phyloP scores from a whole-genome alignment of 1,140 invertebrate species.

The Mamestra configurata region DNA sequence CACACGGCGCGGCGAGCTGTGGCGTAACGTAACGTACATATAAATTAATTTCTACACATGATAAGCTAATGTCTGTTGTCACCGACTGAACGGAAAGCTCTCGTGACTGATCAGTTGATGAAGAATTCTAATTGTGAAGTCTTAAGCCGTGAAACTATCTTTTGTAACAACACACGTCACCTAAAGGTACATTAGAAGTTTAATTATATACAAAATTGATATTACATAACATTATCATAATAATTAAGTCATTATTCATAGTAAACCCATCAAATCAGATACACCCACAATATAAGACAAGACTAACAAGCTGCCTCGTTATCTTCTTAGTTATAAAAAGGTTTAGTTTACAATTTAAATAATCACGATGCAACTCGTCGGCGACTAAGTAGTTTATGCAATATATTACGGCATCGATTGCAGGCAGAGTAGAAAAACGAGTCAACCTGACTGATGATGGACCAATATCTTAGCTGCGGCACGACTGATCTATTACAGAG shows the following conservation, averaged over 20 bases:
- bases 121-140: not conserved
- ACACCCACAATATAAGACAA: constrained; percentile 12
- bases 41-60: not conserved
- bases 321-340: constrained; percentile 35
- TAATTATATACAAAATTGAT: not conserved
- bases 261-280: constrained; percentile 1
- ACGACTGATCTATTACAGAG: constrained; percentile 30
- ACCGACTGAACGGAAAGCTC: not conserved
- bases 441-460: constrained; percentile 43
- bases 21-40: constrained; percentile 1
- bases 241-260: constrained; percentile 30
- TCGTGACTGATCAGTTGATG: not conserved
- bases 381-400: constrained; percentile 50
- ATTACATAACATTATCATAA: not conserved
- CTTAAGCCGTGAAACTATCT: not conserved
- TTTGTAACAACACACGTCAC: not conserved
- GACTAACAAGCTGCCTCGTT: constrained; percentile 29
- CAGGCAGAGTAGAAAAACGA: constrained; percentile 53
- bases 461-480: constrained; percentile 26
- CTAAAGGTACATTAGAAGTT: not conserved
- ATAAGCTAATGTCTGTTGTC: constrained; percentile 12
- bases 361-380: constrained; percentile 37
- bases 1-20: not conserved
- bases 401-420: constrained; percentile 49
- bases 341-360: constrained; percentile 43